phyloP scores from a whole-genome alignment of 2,113 vertebrate genomes.

The Rattus norvegicus region DNA sequence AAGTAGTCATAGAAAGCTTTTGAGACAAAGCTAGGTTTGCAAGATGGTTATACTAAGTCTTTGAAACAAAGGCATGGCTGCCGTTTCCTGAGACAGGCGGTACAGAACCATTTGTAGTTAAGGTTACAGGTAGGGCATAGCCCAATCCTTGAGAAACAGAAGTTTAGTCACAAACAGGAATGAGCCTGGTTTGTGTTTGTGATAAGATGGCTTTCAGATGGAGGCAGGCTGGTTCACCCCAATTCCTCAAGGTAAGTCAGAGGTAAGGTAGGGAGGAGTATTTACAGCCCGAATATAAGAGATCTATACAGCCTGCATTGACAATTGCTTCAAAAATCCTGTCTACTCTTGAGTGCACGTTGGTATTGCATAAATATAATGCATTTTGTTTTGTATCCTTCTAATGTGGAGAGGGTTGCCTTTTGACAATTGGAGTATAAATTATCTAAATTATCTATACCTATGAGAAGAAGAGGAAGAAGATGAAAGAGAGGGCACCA shows the following conservation, averaged over 20 bases:
- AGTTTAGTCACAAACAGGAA: not conserved
- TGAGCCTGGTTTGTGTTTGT: not conserved
- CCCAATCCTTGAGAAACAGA: not conserved
- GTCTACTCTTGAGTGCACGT: not conserved
- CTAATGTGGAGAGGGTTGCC: not conserved
- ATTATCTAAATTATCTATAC: slow-evolving; percentile 13
- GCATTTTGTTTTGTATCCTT: not conserved
- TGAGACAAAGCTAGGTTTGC: not conserved
- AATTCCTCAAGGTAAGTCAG: not conserved
- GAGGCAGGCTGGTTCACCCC: too few relatives aligned
- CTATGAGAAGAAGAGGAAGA: not conserved
- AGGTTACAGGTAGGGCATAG: not conserved
- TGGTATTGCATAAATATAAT: not conserved
- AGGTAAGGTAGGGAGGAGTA: not conserved
- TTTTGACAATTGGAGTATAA: not conserved
- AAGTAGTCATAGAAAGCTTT: not conserved
- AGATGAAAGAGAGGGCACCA: not conserved
- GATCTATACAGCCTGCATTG: not conserved
- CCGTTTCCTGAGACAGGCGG: not conserved
- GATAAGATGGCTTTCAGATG: not conserved
- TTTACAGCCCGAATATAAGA: not conserved
- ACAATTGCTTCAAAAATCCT: not conserved
- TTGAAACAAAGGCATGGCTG: not conserved
- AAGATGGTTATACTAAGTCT: not conserved
- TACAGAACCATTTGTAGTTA: not conserved